phyloP scores from a whole-genome alignment of 2,113 vertebrate species.

The Anarrhichthys ocellatus region DNA sequence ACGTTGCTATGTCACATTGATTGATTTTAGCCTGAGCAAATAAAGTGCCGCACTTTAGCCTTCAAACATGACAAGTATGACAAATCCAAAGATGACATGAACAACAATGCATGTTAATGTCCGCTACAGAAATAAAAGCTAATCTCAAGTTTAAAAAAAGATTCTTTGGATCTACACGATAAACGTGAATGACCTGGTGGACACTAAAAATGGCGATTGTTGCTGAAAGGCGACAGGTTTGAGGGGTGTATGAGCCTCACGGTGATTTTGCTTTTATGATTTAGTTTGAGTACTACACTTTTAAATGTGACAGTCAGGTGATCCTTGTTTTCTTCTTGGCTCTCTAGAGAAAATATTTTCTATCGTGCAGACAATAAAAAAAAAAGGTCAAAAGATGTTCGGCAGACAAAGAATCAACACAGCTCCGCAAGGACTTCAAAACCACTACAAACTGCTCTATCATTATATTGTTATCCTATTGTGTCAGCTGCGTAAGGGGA shows the following conservation, averaged over 20 bases:
- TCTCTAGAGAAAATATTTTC: not conserved
- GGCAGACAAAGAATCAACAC: not conserved
- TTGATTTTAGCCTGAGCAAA: no score
- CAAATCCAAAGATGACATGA: not conserved
- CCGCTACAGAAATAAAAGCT: not conserved
- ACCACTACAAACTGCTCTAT: not conserved
- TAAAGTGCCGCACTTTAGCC: no score
- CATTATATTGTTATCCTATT: not conserved
- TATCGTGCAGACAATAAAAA: not conserved
- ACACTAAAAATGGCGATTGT: not conserved
- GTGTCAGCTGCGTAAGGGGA: conserved; percentile 22
- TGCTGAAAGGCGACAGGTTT: not conserved
- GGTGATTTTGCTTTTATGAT: not conserved
- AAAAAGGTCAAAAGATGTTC: conserved; percentile 8
- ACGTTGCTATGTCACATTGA: no score
- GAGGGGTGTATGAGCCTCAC: not conserved
- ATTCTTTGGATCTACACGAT: not conserved
- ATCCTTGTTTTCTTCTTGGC: not conserved
- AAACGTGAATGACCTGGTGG: not conserved
- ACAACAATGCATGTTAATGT: not conserved
- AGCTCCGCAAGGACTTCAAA: not conserved
- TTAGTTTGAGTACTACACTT: not conserved
- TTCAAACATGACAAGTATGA: no score
- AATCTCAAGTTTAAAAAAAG: not conserved
- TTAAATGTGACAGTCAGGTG: not conserved